These are phyloP conservation scores for Syndactyla subalaris DNA, from an alignment of 2,797 vertebrate species.

Conservation along the genomic window DNA sequence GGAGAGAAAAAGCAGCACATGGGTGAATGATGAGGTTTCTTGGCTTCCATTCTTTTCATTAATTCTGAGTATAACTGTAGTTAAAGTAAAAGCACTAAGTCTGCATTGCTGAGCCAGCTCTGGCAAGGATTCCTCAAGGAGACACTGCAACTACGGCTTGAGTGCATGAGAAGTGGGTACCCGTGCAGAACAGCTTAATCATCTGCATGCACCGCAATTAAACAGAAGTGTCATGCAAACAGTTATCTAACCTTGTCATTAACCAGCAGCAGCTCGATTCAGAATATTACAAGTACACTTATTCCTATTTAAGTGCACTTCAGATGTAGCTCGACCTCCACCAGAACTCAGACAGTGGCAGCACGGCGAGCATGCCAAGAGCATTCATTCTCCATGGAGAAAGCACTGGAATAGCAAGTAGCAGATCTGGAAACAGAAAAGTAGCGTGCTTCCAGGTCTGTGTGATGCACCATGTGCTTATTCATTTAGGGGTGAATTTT, in stretches of 20 bases:
- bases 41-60: conserved; percentile 9
- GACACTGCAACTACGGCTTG: background rate
- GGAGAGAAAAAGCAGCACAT: background rate
- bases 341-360: background rate
- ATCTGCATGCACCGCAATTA: background rate
- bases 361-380: background rate
- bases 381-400: background rate
- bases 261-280: background rate
- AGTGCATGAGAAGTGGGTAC: background rate
- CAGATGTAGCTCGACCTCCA: background rate
- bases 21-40: background rate
- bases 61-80: background rate
- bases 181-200: background rate
- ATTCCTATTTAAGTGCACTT: background rate
- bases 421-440: background rate
- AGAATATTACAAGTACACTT: background rate
- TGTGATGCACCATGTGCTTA: background rate
- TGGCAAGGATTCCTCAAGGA: conserved; percentile 31
- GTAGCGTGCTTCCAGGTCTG: background rate
- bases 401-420: background rate
- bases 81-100: conserved; percentile 2
- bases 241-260: background rate
- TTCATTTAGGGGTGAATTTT: background rate
- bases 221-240: background rate
- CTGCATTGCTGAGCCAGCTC: conserved; percentile 16